Conservation (phyloP, 2,797 vertebrate genomes). For the Forpus xanthops region DNA sequence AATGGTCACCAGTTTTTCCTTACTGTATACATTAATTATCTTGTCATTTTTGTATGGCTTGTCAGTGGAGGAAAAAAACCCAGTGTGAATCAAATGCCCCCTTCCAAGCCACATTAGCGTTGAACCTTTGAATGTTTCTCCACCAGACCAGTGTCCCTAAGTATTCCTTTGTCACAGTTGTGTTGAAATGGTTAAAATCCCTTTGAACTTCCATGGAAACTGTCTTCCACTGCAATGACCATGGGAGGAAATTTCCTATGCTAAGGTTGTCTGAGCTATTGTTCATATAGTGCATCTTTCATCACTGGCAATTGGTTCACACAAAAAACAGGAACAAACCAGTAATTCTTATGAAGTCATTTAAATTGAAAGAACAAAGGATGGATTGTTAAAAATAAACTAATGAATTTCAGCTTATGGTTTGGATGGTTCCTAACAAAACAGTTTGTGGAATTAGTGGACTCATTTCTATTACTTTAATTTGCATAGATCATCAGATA, state of each 20-base stretch:
- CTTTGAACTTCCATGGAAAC: conserved; percentile 83
- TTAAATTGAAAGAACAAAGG: conserved; percentile 74
- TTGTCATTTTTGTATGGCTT: conserved; percentile 72
- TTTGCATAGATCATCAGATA: conserved; percentile 73
- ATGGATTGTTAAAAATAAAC: conserved; percentile 61
- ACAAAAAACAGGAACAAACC: conserved; percentile 66
- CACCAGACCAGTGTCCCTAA: conserved; percentile 44
- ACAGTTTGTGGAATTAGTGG: conserved; percentile 72
- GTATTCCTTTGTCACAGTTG: conserved; percentile 66
- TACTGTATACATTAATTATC: conserved; percentile 57
- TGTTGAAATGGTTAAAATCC: conserved; percentile 79
- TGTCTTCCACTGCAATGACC: conserved; percentile 85
- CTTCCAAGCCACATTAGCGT: conserved; percentile 67
- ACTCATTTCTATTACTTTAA: conserved; percentile 75
- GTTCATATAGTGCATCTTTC: conserved; percentile 57
- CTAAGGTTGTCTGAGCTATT: conserved; percentile 69
- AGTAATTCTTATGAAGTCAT: conserved; percentile 49
- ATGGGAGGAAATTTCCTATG: conserved; percentile 68
- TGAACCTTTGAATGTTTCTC: conserved; percentile 57
- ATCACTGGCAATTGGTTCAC: conserved; percentile 68
- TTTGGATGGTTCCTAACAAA: conserved; percentile 74
- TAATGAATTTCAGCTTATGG: conserved; percentile 65
- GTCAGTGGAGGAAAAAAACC: conserved; percentile 47
- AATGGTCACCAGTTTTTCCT: conserved; percentile 75
- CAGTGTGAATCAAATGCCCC: conserved; percentile 36